Base-by-base conservation (phyloP, 2,113 vertebrate genomes). In the Setophaga petechia region DNA sequence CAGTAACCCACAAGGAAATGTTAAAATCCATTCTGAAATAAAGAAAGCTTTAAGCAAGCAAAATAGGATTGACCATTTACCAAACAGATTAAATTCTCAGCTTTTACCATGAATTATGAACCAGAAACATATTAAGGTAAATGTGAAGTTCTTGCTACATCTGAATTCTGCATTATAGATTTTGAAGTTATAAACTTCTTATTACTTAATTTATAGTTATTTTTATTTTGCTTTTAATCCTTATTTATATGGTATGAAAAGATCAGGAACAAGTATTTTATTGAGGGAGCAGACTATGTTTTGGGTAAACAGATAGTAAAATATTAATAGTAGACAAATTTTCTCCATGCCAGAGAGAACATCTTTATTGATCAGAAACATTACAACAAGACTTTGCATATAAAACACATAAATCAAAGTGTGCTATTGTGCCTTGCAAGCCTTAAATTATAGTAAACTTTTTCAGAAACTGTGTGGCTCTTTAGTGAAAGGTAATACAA, bases 251-350 rank as follows among this genome's bases (percentile, higher is more conserved):
- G 6, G 5, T 25, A 43, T 87, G 9, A 91, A 88, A 86, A 87
- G 80, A 31, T 80, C 16, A 59, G 79, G 37, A 87, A 89, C 69
- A 93, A 89, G 1, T 37, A 52, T 95, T 94, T 95, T 92, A 88
- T 86, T 95, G 89, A 87, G 43, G 57, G 22, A 88, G 21, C 84
- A 81, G 74, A 79, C 41, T 91, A 37, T 86, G 79, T 96, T 96
- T 97, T 97, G 96, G 86, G 54, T 54, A 68, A 84, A 65, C 28
- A 69, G 51, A 72, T 46, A 89, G 74, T 97, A 94, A 97, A 96
- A 96, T 96, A 96, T 96, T 97, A 97, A 96, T 85, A 92, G 63
- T 54, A 97, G 79, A 69, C 75, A 96, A 97, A 96, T 97, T 91
- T 97, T 93, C 89, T 96, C 69, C 52, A 79, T 79, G 79, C 80